These are phyloP conservation scores for Euschistus heros DNA, from an alignment of 1,140 invertebrate species.

Conservation along the genomic window DNA sequence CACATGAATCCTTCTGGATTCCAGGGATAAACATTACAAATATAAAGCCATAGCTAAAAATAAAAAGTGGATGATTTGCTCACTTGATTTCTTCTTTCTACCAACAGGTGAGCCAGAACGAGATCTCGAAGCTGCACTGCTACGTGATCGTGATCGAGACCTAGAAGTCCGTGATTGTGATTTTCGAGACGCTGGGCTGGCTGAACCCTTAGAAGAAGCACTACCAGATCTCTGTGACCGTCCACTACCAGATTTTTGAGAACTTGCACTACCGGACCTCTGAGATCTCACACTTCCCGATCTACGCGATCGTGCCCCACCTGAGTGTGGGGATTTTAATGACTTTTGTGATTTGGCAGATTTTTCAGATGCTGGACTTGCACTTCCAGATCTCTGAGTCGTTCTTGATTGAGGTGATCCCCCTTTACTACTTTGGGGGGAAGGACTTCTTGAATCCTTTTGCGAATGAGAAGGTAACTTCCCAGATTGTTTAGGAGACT, in stretches of 20 bases:
- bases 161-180: not conserved
- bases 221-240: conserved; percentile 18
- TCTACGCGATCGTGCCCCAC: conserved; percentile 14
- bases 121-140: conserved; percentile 24
- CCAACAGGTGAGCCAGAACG: conserved; percentile 25
- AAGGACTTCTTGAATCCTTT: not conserved
- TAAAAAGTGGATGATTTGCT: too few relatives aligned
- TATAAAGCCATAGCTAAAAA: not conserved
- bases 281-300: conserved; percentile 7
- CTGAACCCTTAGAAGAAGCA: conserved; percentile 19
- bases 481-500: not conserved
- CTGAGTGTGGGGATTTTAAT: conserved; percentile 2
- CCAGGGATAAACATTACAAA: not conserved
- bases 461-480: not conserved
- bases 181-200: conserved; percentile 16
- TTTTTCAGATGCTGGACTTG: conserved; percentile 24
- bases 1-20: too few relatives aligned
- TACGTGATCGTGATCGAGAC: conserved; percentile 27
- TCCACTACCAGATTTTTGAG: conserved; percentile 23
- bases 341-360: conserved; percentile 29
- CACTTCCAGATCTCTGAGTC: not conserved
- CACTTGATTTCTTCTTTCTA: not conserved
- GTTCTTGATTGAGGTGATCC: not conserved
- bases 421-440: not conserved
- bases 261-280: conserved; percentile 9